Evolutionary conservation across 1,140 invertebrate species (phyloP), one percentile per base, ranked within the genome.

Genomic region (Trachymyrmex cornetzi): DNA sequence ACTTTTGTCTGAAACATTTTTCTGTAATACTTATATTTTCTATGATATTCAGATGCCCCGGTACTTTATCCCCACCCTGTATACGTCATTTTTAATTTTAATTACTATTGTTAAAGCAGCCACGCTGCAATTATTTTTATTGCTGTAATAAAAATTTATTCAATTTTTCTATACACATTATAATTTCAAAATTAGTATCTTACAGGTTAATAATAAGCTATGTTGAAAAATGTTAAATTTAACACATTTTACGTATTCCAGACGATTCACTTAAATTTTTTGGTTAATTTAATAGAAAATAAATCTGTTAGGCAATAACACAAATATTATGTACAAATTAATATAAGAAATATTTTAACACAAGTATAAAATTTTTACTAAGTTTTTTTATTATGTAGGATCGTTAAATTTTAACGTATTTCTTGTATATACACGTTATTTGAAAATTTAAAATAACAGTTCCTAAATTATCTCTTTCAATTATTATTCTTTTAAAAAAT

Each of bases 401-500:
- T 63, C 16, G 24, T 6, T 24, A 71, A 27, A 27, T 4, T 2
- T 6, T 3, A 67, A 71, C 24, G 2, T 72, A 30, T 19, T 72
- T 12, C 2, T 44, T 44, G 38, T 44, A 27, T 5, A 4, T 72
- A 48, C 7, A 22, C 9, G 9, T 44, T 72, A 53, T 53, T 50
- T 53, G 16, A 53, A 53, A 72, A 30, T 55, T 75, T 14, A 57
- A 59, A 59, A 22, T 77, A 77, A 38, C 14, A 24, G 30, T 77
- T 72, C 2, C 57, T n/a, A 5, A 14, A 57, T 77, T 16, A 9
- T 16, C n/a, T n/a, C 7, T 57, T 57, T 57, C n/a, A 57, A 57
- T 57, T 9, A 30, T 16, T 11, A 5, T 5, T 34, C n/a, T 55
- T 12, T 14, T 14, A n/a, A n/a, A 53, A 53, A 34, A 3, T 27